These are phyloP conservation scores for Caenorhabditis angaria DNA, from an alignment of 2,888 invertebrate genomes.

Conservation along the genomic window DNA sequence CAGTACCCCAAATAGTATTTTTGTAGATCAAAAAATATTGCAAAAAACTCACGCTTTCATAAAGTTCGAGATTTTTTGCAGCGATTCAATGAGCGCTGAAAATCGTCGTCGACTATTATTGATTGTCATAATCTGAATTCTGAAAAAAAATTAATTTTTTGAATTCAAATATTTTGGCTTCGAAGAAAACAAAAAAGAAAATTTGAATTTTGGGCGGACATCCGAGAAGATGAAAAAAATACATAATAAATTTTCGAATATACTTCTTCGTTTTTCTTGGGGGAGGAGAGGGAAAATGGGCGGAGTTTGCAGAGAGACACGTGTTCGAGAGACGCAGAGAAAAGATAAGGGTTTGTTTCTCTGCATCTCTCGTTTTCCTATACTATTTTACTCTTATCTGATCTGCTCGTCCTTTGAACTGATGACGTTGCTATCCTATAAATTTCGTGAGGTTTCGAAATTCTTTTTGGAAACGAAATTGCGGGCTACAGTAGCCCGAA, in stretches of 20 bases:
- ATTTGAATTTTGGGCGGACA: not conserved
- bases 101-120: slow-evolving; percentile 28
- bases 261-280: too few relatives aligned
- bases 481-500: too few relatives aligned
- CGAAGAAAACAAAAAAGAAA: not conserved
- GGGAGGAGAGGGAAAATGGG: not conserved
- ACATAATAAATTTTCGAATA: too few relatives aligned
- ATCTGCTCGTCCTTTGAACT: too few relatives aligned
- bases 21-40: too few relatives aligned
- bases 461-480: too few relatives aligned
- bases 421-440: too few relatives aligned
- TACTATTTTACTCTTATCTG: too few relatives aligned
- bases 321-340: slow-evolving; percentile 1
- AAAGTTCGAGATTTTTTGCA: not conserved
- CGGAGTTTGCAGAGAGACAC: not conserved
- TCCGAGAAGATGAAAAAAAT: not conserved
- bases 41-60: not conserved
- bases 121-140: slow-evolving; percentile 21
- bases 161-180: not conserved
- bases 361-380: too few relatives aligned
- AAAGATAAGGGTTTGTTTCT: too few relatives aligned
- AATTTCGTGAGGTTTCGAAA: too few relatives aligned
- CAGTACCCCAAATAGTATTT: not conserved
- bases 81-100: slow-evolving; percentile 18
- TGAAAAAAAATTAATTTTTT: not conserved